Evolutionary conservation across 2,888 invertebrate genomes (phyloP).

Genomic region (Ornithoptera alexandrae): DNA sequence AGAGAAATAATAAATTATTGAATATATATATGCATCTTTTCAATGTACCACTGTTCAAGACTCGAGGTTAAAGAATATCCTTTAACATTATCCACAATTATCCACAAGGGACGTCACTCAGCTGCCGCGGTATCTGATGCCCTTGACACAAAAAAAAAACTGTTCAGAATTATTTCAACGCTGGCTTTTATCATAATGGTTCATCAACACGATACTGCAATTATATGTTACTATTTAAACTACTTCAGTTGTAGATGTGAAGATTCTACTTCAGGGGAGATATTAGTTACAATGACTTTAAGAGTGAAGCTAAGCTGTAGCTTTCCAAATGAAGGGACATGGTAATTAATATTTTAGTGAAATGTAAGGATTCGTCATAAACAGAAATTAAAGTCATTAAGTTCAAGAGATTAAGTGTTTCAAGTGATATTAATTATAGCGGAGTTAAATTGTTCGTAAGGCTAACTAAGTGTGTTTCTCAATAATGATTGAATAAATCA

Average conservation of each 20-base stretch:
- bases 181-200: constrained; percentile 40
- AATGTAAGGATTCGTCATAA: background rate
- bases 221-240: constrained; percentile 10
- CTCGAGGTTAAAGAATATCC: constrained; percentile 4
- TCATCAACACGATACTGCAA: constrained; percentile 39
- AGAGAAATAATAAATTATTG: too few relatives aligned
- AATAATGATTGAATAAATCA: background rate
- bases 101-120: constrained; percentile 9
- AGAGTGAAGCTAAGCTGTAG: background rate
- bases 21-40: too few relatives aligned
- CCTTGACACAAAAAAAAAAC: constrained; percentile 22
- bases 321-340: background rate
- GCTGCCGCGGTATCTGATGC: constrained; percentile 24
- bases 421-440: too few relatives aligned
- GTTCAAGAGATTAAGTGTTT: too few relatives aligned
- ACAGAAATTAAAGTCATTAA: background rate
- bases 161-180: constrained; percentile 19
- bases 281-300: background rate
- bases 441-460: too few relatives aligned
- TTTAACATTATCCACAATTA: background rate
- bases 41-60: background rate
- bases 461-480: background rate
- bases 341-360: background rate
- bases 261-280: background rate
- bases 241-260: background rate